Base-by-base conservation (phyloP, 2,797 vertebrate species). In the Eospalax fontanierii region DNA sequence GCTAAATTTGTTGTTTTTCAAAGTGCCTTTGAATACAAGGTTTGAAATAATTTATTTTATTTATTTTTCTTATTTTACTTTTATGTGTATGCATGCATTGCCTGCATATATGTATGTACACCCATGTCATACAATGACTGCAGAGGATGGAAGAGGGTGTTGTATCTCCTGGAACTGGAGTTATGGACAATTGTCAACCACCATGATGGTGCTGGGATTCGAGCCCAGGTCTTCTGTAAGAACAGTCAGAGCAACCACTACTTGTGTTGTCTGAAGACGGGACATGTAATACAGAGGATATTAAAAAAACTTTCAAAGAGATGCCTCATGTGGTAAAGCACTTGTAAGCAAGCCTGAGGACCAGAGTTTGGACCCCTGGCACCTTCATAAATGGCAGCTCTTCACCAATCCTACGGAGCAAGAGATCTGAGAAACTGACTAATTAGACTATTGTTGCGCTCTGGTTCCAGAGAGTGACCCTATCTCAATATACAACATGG, bases 1-100 rank as follows among this genome's bases (percentile, higher is more conserved):
- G 4, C 24, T 87, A 89, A 92, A 91, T 84, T 61, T 59, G 26
- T 87, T 14, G 8, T 75, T 96, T 82, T 87, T 87, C 9, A 79
- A 94, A 93, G 21, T 90, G 30, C n/a, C 74, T 43, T 7, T 94
- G 15, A n/a, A 57, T 28, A 6, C 83, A 93, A 96, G 70, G 0
- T 61, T 93, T 2, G 7, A 92, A 82, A 15, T 78, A 54, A 93
- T 70, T 95, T 76, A 19, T 80, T n/a, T n/a, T n/a, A n/a, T n/a
- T n/a, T n/a, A n/a, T n/a, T n/a, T n/a, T 50, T 50, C 11, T 50
- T 50, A 50, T 50, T 50, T 50, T 50, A 6, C 6, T 50, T 50
- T 50, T 50, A 50, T 50, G 46, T 50, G 46, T 50, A 50, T 50
- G 46, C 11, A 11, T 50, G 46, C 11, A 50, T 11, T 50, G 46